A percentile compares a stretch with the other conserved stretches of the same genome.
phyloP scores from a whole-genome alignment of 2,113 vertebrate genomes.

The Boulengeromyrus knoepffleri region DNA sequence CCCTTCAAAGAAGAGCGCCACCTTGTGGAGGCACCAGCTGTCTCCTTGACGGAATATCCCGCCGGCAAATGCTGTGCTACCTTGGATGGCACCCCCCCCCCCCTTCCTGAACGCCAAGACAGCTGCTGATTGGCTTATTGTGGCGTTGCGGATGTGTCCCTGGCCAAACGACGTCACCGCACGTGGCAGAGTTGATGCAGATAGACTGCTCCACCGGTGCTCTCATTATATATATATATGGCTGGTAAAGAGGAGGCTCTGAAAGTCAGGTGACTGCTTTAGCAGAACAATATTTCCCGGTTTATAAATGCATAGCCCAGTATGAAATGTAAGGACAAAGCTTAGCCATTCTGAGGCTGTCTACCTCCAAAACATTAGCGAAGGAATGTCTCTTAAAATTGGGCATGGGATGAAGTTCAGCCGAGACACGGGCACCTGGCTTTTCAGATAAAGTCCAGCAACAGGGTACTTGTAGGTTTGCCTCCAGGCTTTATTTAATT shows the following conservation, averaged over 20 bases:
- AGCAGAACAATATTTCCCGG: constrained; percentile 35
- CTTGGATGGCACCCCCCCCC: background rate
- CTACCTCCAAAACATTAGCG: background rate
- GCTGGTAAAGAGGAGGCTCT: constrained; percentile 73
- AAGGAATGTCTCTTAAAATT: background rate
- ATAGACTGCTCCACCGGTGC: constrained; percentile 27
- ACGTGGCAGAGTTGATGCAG: constrained; percentile 30
- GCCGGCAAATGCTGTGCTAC: background rate
- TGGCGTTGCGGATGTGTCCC: background rate
- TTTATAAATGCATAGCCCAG: background rate
- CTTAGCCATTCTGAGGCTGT: background rate
- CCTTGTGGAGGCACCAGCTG: background rate
- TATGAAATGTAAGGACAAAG: background rate
- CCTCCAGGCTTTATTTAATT: constrained; percentile 35
- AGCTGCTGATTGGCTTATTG: background rate
- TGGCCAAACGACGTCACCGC: background rate
- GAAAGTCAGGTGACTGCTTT: constrained; percentile 78
- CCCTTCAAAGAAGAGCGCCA: background rate
- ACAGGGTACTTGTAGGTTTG: constrained; percentile 34
- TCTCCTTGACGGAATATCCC: background rate
- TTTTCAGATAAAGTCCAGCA: constrained; percentile 30
- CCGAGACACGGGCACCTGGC: constrained; percentile 35
- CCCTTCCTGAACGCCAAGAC: background rate
- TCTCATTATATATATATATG: constrained; percentile 27
- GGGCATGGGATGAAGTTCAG: constrained; percentile 3